A percentile compares a stretch with the other conserved stretches of the same genome.
Conservation (phyloP, 2,113 vertebrate genomes). For the Uropsilus gracilis region DNA sequence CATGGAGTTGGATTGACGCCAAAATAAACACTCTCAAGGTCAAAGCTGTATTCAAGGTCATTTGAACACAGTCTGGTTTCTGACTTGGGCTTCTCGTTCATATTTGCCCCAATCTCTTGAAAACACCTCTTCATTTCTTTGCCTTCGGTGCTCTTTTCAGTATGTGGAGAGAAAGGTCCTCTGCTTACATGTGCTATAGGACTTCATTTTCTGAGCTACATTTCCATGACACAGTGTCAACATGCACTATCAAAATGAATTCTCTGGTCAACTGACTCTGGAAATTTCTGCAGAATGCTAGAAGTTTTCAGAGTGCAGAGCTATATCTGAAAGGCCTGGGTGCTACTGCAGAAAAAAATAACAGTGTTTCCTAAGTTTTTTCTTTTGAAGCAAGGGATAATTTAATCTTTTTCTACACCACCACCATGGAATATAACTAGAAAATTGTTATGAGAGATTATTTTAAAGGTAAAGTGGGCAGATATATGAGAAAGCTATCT, state of each 20-base stretch:
- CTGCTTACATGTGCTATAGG: background rate
- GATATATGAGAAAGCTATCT: background rate
- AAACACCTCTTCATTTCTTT: background rate
- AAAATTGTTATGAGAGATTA: background rate
- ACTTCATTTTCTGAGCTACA: background rate
- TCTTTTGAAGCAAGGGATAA: background rate
- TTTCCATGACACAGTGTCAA: background rate
- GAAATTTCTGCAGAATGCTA: background rate
- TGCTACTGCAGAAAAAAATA: background rate
- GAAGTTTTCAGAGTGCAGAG: background rate
- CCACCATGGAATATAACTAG: background rate
- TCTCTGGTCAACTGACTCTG: background rate
- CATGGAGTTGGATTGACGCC: background rate
- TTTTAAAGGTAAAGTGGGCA: background rate
- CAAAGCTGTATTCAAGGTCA: background rate
- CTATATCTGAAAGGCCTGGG: background rate
- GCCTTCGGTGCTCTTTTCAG: background rate
- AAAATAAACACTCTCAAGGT: background rate
- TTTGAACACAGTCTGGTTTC: background rate
- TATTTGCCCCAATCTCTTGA: fast-evolving
- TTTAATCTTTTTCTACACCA: background rate
- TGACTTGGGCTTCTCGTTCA: background rate
- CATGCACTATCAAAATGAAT: background rate
- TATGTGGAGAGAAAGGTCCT: too few species aligned
- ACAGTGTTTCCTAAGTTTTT: background rate